Base-by-base conservation (phyloP, 2,113 vertebrate species). In the Halichoeres trimaculatus region DNA sequence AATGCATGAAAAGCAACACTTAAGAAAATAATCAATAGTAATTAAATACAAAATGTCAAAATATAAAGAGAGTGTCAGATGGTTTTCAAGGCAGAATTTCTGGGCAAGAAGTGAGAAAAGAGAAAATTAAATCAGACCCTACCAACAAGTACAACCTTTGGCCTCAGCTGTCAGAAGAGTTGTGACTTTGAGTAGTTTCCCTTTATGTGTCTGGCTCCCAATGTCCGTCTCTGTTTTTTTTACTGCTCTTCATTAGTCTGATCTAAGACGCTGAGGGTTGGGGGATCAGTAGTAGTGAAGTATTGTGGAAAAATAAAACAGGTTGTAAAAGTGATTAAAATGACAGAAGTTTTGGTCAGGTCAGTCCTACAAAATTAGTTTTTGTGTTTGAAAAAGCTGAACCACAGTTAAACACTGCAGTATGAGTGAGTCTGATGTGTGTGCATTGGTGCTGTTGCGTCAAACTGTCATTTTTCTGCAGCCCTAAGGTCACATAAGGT, bases 251-350 rank as follows among this genome's bases (percentile, higher is more conserved):
- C 23, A 30, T 41, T 56, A 50, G 54, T 56, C 16, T 30, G 57
- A 61, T 75, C 34, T 69, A 60, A 55, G n/a, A 50, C 74, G 72
- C 45, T 43, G 11, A 59, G 57, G 67, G 23, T 45, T 35, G 55
- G 57, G 12, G 8, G 34, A 71, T 81, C 61, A 3, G 30, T 30
- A 41, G 17, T 26, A 47, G 10, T 11, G 34, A 0, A 26, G 7
- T 38, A 54, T 17, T 14, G 65, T 22, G 55, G 40, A 14, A 14
- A 19, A 35, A n/a, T n/a, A n/a, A 60, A 50, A 35, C 54, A 53
- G 58, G 51, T 73, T 60, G 7, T 45, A 52, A 74, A 73, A 63
- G 47, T 17, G 41, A 23, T 36, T n/a, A 23, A 74, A 62, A 35
- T 48, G 43, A 6, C 5, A 45, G 14, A 13, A 14, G 40, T 24